Base-by-base conservation (phyloP, 2,113 vertebrate genomes). In the Todiramphus chloris region DNA sequence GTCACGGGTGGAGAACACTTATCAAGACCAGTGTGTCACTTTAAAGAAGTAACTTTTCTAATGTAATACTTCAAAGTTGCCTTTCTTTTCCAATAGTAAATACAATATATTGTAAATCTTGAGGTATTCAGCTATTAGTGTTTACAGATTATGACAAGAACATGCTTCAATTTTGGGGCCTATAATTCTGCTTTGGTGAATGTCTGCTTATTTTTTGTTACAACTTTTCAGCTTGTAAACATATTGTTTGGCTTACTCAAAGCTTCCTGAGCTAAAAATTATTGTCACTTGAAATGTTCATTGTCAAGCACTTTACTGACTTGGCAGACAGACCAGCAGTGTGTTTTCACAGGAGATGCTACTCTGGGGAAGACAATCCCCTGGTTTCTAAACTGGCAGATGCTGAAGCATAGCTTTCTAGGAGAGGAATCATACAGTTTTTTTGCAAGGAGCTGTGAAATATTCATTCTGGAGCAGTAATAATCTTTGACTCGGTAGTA, bases 1-100 rank as follows among this genome's bases (percentile, higher is more conserved):
- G 19, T 96, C 85, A 75, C 69, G 94, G 78, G n/a, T 56, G 68
- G 66, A 93, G 74, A 93, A 84, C 74, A 72, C 86, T 96, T 95
- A 95, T 84, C 78, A 97, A 90, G 79, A 85, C 7, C 6, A 44
- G 41, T 39, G 63, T 88, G 69, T 94, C 91, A 91, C 95, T 97
- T 95, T 88, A 89, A 87, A 95, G 74, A 83, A 84, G 83, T 88
- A 94, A 96, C 91, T 94, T 96, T 95, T 81, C 67, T 79, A 92
- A 92, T 35, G 13, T 59, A 92, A 75, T 90, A 94, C 56, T 89
- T 96, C 50, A 67, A 87, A 95, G 53, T 74, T 91, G 64, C 68
- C 37, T 86, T 77, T 84, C 83, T 94, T 72, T 53, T 76, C 59
- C 73, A 87, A 55, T 68, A 64, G 68, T 89, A 89, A 95, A 86